phyloP scores from a whole-genome alignment of 2,797 vertebrate genomes.

The Gymnoscopelus microlampas region DNA sequence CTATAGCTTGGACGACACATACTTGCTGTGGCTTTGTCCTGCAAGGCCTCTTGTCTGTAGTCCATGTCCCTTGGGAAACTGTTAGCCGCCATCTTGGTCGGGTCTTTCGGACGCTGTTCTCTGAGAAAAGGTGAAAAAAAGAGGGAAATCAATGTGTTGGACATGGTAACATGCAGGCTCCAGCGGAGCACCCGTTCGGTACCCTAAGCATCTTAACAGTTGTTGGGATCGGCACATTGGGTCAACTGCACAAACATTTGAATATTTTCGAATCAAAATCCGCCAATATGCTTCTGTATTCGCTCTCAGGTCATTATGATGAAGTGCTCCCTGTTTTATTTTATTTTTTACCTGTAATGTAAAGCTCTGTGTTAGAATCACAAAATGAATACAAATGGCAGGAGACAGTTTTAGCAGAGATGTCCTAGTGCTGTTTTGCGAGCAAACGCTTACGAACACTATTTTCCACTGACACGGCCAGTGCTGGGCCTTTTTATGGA shows the following conservation, averaged over 20 bases:
- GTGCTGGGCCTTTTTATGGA: too few relatives aligned
- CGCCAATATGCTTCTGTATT: too few relatives aligned
- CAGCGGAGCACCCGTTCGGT: neutral
- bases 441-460: too few relatives aligned
- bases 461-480: too few relatives aligned
- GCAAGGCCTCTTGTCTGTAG: constrained; percentile 99
- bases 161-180: neutral
- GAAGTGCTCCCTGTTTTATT: too few relatives aligned
- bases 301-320: too few relatives aligned
- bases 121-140: constrained; percentile 66
- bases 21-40: constrained; percentile 87
- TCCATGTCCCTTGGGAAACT: constrained; percentile 99
- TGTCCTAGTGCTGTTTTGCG: too few relatives aligned
- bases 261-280: neutral
- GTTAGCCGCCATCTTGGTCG: constrained; percentile 93
- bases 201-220: neutral
- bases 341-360: too few relatives aligned
- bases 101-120: constrained; percentile 97
- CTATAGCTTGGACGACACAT: constrained; percentile 13
- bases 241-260: neutral
- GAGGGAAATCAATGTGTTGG: neutral
- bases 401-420: too few relatives aligned
- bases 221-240: neutral
- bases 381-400: too few relatives aligned
- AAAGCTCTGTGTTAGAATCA: too few relatives aligned